phyloP scores from a whole-genome alignment of 2,888 invertebrate genomes.

The Rhagonycha lutea region DNA sequence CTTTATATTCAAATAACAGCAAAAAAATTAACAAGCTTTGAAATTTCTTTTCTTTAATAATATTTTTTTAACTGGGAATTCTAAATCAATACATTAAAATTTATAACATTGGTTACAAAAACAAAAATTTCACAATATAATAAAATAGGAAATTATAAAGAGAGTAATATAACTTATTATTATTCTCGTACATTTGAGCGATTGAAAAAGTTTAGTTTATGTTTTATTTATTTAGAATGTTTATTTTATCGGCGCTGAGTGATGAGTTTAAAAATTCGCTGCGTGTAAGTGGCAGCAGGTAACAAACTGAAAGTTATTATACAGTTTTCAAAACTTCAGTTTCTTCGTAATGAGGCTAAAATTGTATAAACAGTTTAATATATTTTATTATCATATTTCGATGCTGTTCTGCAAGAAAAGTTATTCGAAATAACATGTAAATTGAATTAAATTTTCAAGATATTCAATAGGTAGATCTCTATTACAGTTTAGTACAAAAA shows the following conservation, averaged over 20 bases:
- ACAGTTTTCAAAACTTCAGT: not conserved
- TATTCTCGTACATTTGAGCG: not conserved
- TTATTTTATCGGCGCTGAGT: not conserved
- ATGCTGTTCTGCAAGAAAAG: not conserved
- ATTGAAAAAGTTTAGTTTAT: not conserved
- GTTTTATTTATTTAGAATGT: constrained; percentile 1
- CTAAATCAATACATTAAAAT: not conserved
- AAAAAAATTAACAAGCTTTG: not conserved
- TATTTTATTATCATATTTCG: not conserved
- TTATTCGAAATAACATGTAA: not conserved
- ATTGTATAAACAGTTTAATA: not conserved
- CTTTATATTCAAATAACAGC: not conserved
- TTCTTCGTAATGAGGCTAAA: not conserved
- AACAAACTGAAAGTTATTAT: not conserved
- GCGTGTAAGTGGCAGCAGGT: not conserved
- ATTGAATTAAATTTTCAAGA: not conserved
- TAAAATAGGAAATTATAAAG: not conserved
- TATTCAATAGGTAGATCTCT: not conserved
- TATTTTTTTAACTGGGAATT: not conserved
- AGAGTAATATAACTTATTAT: not conserved
- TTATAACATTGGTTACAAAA: not conserved
- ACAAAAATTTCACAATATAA: not conserved
- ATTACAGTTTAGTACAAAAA: too few relatives aligned
- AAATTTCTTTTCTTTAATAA: not conserved
- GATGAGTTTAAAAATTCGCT: not conserved